Evolutionary conservation across 2,888 invertebrate species (phyloP).

Genomic region (Ceraclea dissimilis): DNA sequence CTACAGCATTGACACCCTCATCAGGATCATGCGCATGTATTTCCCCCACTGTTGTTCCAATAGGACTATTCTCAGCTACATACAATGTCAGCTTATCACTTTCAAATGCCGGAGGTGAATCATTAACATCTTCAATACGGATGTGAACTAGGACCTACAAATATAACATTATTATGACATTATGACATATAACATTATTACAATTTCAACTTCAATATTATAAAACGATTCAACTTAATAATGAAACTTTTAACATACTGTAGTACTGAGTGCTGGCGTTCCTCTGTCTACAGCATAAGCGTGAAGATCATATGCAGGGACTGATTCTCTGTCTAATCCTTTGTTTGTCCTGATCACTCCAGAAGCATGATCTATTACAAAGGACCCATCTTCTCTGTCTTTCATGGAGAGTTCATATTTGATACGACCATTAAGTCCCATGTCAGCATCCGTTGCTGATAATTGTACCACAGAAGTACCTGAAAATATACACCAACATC

Average conservation of each 20-base stretch:
- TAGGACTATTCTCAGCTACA: constrained; percentile 92
- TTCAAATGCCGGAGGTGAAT: constrained; percentile 84
- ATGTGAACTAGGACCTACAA: constrained; percentile 65
- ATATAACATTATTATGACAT: constrained; percentile 8
- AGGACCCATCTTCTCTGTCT: constrained; percentile 79
- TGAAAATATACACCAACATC: no score
- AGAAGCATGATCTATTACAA: constrained; percentile 85
- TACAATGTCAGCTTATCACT: constrained; percentile 82
- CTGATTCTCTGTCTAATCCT: constrained; percentile 84
- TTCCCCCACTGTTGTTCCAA: constrained; percentile 88
- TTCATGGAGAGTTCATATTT: constrained; percentile 68
- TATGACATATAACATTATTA: neutral
- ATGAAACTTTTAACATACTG: constrained; percentile 32
- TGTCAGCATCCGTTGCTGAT: constrained; percentile 76
- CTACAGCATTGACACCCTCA: constrained; percentile 82
- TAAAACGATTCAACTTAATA: neutral
- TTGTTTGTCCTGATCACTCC: constrained; percentile 88
- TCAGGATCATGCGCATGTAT: constrained; percentile 88
- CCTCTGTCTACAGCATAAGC: constrained; percentile 90
- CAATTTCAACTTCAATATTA: neutral
- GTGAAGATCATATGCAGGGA: constrained; percentile 73
- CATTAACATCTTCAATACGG: constrained; percentile 81
- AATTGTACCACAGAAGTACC: constrained; percentile 72
- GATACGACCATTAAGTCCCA: constrained; percentile 80
- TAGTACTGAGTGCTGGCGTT: constrained; percentile 63